Base-by-base conservation (phyloP, 2,888 invertebrate species). In the Drosophila diplacantha region DNA sequence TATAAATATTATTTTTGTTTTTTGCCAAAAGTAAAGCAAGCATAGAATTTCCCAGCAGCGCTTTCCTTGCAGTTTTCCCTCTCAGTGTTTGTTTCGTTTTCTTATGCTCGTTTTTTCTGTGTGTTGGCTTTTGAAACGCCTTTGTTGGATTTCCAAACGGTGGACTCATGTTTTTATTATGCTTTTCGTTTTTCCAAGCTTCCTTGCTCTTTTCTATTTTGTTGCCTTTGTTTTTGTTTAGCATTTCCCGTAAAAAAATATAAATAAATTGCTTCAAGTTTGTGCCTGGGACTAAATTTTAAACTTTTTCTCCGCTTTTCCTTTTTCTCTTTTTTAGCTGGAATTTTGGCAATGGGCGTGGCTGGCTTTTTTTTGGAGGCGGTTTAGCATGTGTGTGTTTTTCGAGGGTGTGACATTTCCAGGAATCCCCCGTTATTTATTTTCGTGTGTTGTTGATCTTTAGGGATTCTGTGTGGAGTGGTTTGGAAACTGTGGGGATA, bases 81-180 rank as follows among this genome's bases (percentile, higher is more conserved):
- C 16, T 55, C 35, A 16, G n/a, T 56, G 43, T 41, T 53, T 65
- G 44, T 26, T 49, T 41, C 41, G 12, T 29, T 54, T 37, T 55
- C 68, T 68, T 70, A 66, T 55, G 64, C 65, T 64, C 65, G 60
- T 34, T 35, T 70, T 58, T 46, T 20, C 18, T 29, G 31, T 44
- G 31, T 46, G 58, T 51, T 69, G 52, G 56, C 65, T 60, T 63
- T 68, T 59, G 60, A 51, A 76, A 72, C 80, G 75, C 76, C 74
- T 75, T 68, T 61, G 69, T 66, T 66, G 66, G 54, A 64, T 74
- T 69, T 72, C 50, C 55, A 32, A 62, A 59, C 29, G 43, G 34
- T 41, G 22, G 34, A 53, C 60, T 71, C 71, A 62, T 73, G 71
- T 62, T 74, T 72, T 66, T 60, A 44, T 46, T 57, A 57, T 53